These are phyloP conservation scores for Malurus splendens DNA, from an alignment of 2,797 vertebrate genomes.

Conservation along the genomic window DNA sequence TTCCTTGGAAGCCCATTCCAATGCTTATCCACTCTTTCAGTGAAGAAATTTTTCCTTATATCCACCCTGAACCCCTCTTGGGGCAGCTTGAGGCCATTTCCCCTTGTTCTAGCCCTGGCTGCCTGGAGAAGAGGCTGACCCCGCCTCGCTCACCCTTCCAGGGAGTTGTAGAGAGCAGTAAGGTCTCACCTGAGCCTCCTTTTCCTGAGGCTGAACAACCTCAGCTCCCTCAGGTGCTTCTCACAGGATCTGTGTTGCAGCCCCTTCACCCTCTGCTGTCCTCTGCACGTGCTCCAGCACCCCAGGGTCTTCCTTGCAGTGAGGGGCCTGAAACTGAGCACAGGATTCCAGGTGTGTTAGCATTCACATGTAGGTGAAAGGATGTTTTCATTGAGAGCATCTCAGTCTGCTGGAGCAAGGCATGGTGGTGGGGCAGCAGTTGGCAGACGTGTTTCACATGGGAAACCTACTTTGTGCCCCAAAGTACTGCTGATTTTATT, in stretches of 20 bases:
- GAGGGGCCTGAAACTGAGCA: background rate
- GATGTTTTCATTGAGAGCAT: background rate
- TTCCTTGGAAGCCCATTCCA: background rate
- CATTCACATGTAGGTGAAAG: background rate
- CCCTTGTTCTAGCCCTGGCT: background rate
- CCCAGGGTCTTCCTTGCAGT: background rate
- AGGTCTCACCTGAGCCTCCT: background rate
- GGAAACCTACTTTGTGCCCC: background rate
- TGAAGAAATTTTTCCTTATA: background rate
- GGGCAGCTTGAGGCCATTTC: background rate
- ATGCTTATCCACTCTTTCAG: background rate
- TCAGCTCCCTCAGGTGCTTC: background rate
- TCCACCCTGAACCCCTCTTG: background rate
- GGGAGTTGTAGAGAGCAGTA: fast-evolving
- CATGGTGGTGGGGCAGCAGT: fast-evolving
- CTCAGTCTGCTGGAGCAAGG: background rate
- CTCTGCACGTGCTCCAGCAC: background rate
- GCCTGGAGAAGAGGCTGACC: background rate
- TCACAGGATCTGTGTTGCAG: background rate
- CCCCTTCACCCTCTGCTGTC: background rate
- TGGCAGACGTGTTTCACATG: background rate
- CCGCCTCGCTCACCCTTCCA: no score
- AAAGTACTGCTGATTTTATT: background rate
- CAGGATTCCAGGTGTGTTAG: background rate
- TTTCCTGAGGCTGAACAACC: background rate